These are phyloP conservation scores for Oscheius sp. DNA, from an alignment of 1,140 invertebrate genomes.

Conservation along the genomic window DNA sequence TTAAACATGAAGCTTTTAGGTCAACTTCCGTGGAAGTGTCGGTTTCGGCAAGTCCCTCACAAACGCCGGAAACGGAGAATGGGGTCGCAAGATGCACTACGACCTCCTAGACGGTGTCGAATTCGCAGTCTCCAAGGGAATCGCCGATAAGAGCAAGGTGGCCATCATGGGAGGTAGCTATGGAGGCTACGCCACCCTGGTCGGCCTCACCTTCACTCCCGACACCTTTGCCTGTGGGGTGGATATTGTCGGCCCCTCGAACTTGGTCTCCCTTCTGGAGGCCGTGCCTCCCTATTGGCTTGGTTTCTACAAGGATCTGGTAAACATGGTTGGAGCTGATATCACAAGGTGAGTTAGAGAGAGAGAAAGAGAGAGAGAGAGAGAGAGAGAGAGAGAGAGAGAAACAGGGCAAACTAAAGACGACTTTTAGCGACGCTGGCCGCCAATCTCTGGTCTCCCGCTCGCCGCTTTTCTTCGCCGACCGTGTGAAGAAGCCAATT, in stretches of 20 bases:
- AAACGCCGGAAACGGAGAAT: conserved; percentile 60
- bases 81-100: conserved; percentile 60
- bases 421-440: conserved; percentile 35
- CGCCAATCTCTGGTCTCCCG: conserved; percentile 34
- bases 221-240: conserved; percentile 60
- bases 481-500: conserved; percentile 40
- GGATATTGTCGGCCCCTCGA: conserved; percentile 59
- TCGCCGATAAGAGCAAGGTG: conserved; percentile 47
- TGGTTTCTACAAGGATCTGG: conserved; percentile 60
- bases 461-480: conserved; percentile 43
- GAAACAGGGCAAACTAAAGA: background rate
- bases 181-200: conserved; percentile 59
- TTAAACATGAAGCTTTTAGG: conserved; percentile 38
- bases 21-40: conserved; percentile 57
- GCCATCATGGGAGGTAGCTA: conserved; percentile 59
- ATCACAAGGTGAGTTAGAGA: too few species aligned
- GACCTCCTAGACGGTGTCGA: conserved; percentile 59
- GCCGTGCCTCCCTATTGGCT: conserved; percentile 60
- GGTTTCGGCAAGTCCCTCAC: conserved; percentile 58
- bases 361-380: too few species aligned
- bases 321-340: conserved; percentile 57
- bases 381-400: conserved; percentile 34
- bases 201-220: conserved; percentile 61
- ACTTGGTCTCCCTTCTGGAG: conserved; percentile 57
- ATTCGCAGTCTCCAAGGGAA: conserved; percentile 53